Evolutionary conservation across 1,140 invertebrate genomes (phyloP), one percentile per base, ranked within the genome.

Genomic region (Zeugodacus cucurbitae): DNA sequence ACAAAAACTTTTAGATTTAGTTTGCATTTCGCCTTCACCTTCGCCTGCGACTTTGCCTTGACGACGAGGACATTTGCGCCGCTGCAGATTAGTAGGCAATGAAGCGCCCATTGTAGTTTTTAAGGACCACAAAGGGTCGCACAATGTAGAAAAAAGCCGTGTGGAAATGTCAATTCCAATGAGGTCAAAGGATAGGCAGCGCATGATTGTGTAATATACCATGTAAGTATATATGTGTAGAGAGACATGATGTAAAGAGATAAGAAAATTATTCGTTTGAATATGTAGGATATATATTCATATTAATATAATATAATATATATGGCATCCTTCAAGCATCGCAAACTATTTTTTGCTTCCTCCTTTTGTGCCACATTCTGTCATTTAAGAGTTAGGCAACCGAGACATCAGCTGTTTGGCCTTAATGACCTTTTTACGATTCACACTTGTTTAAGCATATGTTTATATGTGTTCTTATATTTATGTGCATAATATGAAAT

Each of bases 11-110:
- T 48, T 82, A 41, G 74, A 82, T 48, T 48, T 82, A 82, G 34
- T 74, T 41, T 82, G 1, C n/a, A 11, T 37, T 82, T 48, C 34
- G 20, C 41, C 26, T 48, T 26, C 4, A 3, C 41, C 70, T 48
- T 54, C 14, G 32, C n/a, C 29, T n/a, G n/a, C n/a, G n/a, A n/a
- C n/a, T 11, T 67, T 4, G 74, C 74, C 44, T 82, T 48, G 44
- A 3, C n/a, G n/a, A 20, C n/a, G 26, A 82, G 74, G 74, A 74
- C 67, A 74, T 48, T 44, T 48, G 22, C 41, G 26, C 26, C 6
- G 34, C 48, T 48, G 74, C 26, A 54, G 74, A 82, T 82, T 82
- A 82, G n/a, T 82, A 82, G 37, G 74, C 74, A 48, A 54, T 82
- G 41, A n/a, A 44, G 74, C 41, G 41, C 3, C n/a, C 10, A 82